Evolutionary conservation across 1,140 invertebrate species (phyloP), one percentile per base, ranked within the genome.

Genomic region (Chionoecetes opilio): DNA sequence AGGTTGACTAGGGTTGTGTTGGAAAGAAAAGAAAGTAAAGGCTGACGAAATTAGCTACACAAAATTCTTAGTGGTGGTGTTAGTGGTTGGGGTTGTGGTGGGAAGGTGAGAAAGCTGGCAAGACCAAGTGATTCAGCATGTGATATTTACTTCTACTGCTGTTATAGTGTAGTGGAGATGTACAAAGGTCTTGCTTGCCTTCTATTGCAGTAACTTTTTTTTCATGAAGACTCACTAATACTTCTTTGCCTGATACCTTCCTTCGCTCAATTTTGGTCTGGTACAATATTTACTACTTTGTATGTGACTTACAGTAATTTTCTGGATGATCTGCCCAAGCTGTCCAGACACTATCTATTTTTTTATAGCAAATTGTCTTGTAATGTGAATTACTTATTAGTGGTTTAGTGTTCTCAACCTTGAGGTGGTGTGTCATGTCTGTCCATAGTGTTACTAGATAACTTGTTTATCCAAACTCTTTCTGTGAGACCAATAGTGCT

Each of bases 231-330:
- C 63, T n/a, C 8, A 75, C 11, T 21, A 21, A 75, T 75, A 75
- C 63, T 75, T 75, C 63, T 75, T 26, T 75, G 63, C 63, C 63
- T 75, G 63, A 75, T 75, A n/a, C 63, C n/a, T 75, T 26, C n/a
- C 63, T 75, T 26, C n/a, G 21, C n/a, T 75, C 63, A 75, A 21
- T 26, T n/a, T 75, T 75, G 6, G n/a, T n/a, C n/a, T 75, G 63
- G 63, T 75, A 75, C n/a, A 75, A 75, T n/a, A 75, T 75, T 75
- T 75, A 75, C 63, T 75, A 75, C n/a, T 75, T 26, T 75, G n/a
- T n/a, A 5, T 75, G 63, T 75, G 63, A 75, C 63, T 75, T 75
- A n/a, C 63, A 75, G 63, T n/a, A 75, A 75, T 75, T 17, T 75
- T 75, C 63, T 75, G 63, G 63, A 75, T 75, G 63, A 75, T 75